Evolutionary conservation across 2,888 invertebrate species (phyloP).

Genomic region (Cerastis rubricosa): DNA sequence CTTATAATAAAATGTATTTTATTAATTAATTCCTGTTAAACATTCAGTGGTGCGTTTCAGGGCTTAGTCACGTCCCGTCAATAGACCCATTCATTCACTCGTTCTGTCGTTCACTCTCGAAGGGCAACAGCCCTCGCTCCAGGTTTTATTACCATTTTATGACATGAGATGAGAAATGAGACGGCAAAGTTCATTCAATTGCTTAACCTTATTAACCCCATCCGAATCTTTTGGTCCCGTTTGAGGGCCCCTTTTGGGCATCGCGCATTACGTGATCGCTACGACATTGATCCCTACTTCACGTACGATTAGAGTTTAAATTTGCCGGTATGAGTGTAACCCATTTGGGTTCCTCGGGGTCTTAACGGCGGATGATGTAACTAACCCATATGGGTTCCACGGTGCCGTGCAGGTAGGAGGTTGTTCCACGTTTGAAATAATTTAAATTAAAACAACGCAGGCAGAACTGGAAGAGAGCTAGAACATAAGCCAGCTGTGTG

Average conservation of each 20-base stretch:
- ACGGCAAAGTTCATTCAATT: slow-evolving; percentile 7
- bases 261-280: too few relatives aligned
- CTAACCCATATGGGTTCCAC: too few relatives aligned
- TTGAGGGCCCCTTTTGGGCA: too few relatives aligned
- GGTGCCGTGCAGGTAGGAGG: too few relatives aligned
- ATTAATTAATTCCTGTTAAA: slow-evolving; percentile 66
- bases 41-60: slow-evolving; percentile 55
- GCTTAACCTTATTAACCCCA: too few relatives aligned
- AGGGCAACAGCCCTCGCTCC: slow-evolving; percentile 69
- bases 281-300: too few relatives aligned
- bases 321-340: too few relatives aligned
- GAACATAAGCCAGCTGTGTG: slow-evolving; percentile 17
- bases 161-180: slow-evolving; percentile 55
- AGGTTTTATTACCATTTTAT: slow-evolving; percentile 70
- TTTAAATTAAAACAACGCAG: slow-evolving; percentile 27
- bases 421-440: slow-evolving; percentile 17
- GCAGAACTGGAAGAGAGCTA: slow-evolving; percentile 7
- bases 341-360: too few relatives aligned
- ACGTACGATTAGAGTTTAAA: too few relatives aligned
- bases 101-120: slow-evolving; percentile 44
- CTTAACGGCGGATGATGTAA: too few relatives aligned
- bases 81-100: slow-evolving; percentile 68
- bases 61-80: slow-evolving; percentile 70
- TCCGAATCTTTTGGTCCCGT: too few relatives aligned
- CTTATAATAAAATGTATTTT: slow-evolving; percentile 42